Percentiles rank a stretch among this genome's conserved stretches.
Evolutionary conservation across 2,113 vertebrate genomes (phyloP).

Genomic region (Oplegnathus fasciatus): DNA sequence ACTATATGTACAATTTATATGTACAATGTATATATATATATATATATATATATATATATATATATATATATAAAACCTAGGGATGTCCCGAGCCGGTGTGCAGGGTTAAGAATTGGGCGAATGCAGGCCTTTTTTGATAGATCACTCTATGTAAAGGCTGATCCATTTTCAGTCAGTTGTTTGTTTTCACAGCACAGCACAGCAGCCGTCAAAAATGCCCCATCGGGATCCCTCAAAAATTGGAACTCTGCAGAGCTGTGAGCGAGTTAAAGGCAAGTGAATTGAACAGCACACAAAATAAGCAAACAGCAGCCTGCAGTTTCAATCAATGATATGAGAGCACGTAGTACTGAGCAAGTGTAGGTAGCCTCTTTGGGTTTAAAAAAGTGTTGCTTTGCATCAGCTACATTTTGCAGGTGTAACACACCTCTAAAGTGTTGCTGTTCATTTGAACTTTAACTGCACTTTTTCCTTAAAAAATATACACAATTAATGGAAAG

Average conservation of each 20-base stretch:
- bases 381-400: background rate
- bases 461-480: background rate
- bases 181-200: background rate
- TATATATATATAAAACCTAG: background rate
- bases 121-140: background rate
- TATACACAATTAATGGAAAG: background rate
- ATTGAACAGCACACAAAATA: background rate
- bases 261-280: background rate
- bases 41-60: too few species aligned
- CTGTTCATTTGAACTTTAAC: background rate
- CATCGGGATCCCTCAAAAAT: background rate
- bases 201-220: slow-evolving; percentile 1
- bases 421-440: background rate
- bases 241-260: background rate
- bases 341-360: background rate
- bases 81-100: background rate
- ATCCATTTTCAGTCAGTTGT: background rate
- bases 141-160: background rate
- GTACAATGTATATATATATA: background rate
- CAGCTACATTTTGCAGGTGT: slow-evolving; percentile 3
- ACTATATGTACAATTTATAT: background rate
- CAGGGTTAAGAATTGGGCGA: background rate
- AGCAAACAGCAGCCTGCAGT: slow-evolving; percentile 5
- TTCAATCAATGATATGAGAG: background rate
- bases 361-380: background rate